Evolutionary conservation across 1,140 invertebrate genomes (phyloP).

Genomic region (Trichonephila inaurata): DNA sequence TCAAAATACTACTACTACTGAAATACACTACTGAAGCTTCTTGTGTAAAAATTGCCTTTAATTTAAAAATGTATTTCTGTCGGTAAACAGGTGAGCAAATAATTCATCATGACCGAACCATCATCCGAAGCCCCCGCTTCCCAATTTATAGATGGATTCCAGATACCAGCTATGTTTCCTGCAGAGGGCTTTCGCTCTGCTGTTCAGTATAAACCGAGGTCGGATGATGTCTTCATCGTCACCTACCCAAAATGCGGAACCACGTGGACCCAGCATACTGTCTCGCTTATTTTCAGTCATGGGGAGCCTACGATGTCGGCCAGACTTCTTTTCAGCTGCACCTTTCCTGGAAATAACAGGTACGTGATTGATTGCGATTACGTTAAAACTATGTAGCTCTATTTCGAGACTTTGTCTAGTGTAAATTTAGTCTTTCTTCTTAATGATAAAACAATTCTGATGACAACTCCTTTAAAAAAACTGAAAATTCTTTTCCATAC

Average conservation of each 20-base stretch:
- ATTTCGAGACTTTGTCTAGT: too few species aligned
- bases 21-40: too few species aligned
- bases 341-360: conserved; percentile 78
- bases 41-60: too few species aligned
- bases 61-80: too few species aligned
- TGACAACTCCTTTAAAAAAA: too few species aligned
- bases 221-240: conserved; percentile 80
- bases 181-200: conserved; percentile 49
- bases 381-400: too few species aligned
- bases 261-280: conserved; percentile 60
- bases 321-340: conserved; percentile 75
- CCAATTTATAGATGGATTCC: conserved; percentile 28
- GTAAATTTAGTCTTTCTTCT: too few species aligned
- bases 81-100: not conserved
- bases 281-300: not conserved
- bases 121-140: conserved; percentile 64
- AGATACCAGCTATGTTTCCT: not conserved
- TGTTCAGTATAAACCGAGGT: conserved; percentile 67
- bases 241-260: conserved; percentile 80
- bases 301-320: not conserved
- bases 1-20: too few species aligned
- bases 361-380: not conserved
- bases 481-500: too few species aligned
- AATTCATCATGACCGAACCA: conserved; percentile 75
- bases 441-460: too few species aligned